phyloP scores from a whole-genome alignment of 2,888 invertebrate genomes.

The Clusia tigrina region DNA sequence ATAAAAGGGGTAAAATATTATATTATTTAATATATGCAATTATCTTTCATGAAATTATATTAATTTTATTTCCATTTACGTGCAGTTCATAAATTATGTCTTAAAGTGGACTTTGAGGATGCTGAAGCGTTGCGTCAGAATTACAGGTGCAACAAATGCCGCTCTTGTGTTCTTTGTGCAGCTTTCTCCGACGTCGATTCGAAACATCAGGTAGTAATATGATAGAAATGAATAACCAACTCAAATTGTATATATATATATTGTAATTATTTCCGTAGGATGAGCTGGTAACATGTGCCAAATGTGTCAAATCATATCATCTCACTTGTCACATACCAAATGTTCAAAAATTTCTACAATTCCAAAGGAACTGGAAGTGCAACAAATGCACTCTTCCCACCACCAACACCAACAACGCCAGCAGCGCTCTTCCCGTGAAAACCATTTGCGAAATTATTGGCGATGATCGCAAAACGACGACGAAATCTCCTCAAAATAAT shows the following conservation, averaged over 20 bases:
- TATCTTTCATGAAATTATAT: not conserved
- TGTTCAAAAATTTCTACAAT: slow-evolving; percentile 66
- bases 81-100: slow-evolving; percentile 57
- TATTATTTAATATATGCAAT: not conserved
- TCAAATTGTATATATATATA: not conserved
- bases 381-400: slow-evolving; percentile 68
- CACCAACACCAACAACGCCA: slow-evolving; percentile 23
- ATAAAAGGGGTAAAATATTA: slow-evolving; percentile 42
- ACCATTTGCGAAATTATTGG: slow-evolving; percentile 43
- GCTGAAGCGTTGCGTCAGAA: slow-evolving; percentile 49
- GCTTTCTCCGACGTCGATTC: slow-evolving; percentile 76
- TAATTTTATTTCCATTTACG: slow-evolving; percentile 2
- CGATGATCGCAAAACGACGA: slow-evolving; percentile 25
- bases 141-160: slow-evolving; percentile 92
- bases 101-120: slow-evolving; percentile 49
- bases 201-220: slow-evolving; percentile 72
- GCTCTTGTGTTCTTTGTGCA: slow-evolving; percentile 73
- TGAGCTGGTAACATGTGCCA: slow-evolving; percentile 78
- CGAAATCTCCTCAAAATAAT: not conserved
- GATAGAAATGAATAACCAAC: not conserved
- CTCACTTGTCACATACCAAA: slow-evolving; percentile 80
- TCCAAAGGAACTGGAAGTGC: slow-evolving; percentile 75
- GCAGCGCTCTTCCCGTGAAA: slow-evolving; percentile 31
- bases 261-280: slow-evolving; percentile 66
- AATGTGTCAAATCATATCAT: slow-evolving; percentile 88